phyloP scores from a whole-genome alignment of 2,797 vertebrate species.

The Hypotaenidia okinawae region DNA sequence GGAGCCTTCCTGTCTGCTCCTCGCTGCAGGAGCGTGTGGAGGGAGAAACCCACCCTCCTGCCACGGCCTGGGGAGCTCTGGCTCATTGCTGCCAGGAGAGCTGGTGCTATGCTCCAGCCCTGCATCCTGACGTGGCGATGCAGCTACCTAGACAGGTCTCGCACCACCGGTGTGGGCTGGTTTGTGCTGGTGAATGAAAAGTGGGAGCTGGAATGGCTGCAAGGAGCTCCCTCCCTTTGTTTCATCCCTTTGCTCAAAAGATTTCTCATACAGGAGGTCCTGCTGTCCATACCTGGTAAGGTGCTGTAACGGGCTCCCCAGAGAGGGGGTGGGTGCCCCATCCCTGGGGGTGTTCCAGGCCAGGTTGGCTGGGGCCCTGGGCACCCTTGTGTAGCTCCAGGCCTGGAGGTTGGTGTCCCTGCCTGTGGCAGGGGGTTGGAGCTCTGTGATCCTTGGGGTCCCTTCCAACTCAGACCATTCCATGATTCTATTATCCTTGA shows the following conservation, averaged over 20 bases:
- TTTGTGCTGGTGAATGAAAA: not conserved
- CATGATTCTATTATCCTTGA: too few species aligned
- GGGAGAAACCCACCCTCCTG: not conserved
- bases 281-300: not conserved
- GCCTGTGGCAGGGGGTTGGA: too few species aligned
- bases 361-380: too few species aligned
- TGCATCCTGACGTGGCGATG: rapidly evolving
- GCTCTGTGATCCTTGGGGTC: too few species aligned
- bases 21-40: not conserved
- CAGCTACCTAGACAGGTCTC: not conserved
- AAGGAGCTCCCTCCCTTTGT: not conserved
- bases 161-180: not conserved
- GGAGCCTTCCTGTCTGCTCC: constrained; percentile 3
- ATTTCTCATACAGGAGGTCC: not conserved
- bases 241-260: not conserved
- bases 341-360: too few species aligned
- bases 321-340: too few species aligned
- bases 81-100: not conserved
- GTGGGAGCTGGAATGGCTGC: not conserved
- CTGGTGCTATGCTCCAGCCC: not conserved
- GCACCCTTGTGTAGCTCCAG: too few species aligned
- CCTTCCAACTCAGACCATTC: too few species aligned
- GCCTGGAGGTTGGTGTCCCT: too few species aligned
- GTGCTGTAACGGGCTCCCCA: too few species aligned
- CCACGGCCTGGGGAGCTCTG: not conserved